Percentiles rank a stretch among this genome's conserved stretches.
Evolutionary conservation across 2,888 invertebrate genomes (phyloP).

Genomic region (Eutolmus rufibarbis): DNA sequence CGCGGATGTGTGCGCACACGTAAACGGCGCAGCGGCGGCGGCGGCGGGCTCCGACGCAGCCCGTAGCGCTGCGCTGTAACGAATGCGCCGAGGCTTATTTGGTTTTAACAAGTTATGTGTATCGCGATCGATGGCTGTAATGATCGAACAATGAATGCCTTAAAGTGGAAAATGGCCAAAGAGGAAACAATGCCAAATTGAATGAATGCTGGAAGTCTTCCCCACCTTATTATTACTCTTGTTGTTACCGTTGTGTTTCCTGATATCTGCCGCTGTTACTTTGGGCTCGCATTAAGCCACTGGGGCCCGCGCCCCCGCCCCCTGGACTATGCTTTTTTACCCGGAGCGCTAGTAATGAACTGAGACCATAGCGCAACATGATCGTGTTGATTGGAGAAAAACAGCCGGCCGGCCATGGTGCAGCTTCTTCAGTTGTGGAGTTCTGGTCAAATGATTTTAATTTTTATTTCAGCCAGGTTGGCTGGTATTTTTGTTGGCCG

Average conservation of each 20-base stretch:
- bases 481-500: neutral
- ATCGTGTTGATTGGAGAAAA: slow-evolving; percentile 42
- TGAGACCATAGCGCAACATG: slow-evolving; percentile 42
- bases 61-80: neutral
- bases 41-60: neutral
- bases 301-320: neutral
- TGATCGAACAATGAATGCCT: slow-evolving; percentile 42
- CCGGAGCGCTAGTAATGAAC: slow-evolving; percentile 42
- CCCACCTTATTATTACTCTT: slow-evolving; percentile 41
- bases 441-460: slow-evolving; percentile 31
- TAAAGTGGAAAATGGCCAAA: slow-evolving; percentile 42
- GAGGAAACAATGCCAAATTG: slow-evolving; percentile 41
- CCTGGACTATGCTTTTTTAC: neutral
- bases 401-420: neutral
- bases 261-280: slow-evolving; percentile 37
- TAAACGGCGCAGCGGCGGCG: neutral
- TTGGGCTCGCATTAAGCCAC: slow-evolving; percentile 35
- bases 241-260: slow-evolving; percentile 40
- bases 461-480: slow-evolving; percentile 2
- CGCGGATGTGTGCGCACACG: neutral
- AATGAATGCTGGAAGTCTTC: slow-evolving; percentile 41
- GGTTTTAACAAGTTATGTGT: slow-evolving; percentile 42
- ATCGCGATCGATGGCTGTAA: slow-evolving; percentile 43
- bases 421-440: slow-evolving; percentile 34
- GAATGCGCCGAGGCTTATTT: slow-evolving; percentile 29